phyloP scores from a whole-genome alignment of 2,113 vertebrate species.

The Sclerurus mexicanus region DNA sequence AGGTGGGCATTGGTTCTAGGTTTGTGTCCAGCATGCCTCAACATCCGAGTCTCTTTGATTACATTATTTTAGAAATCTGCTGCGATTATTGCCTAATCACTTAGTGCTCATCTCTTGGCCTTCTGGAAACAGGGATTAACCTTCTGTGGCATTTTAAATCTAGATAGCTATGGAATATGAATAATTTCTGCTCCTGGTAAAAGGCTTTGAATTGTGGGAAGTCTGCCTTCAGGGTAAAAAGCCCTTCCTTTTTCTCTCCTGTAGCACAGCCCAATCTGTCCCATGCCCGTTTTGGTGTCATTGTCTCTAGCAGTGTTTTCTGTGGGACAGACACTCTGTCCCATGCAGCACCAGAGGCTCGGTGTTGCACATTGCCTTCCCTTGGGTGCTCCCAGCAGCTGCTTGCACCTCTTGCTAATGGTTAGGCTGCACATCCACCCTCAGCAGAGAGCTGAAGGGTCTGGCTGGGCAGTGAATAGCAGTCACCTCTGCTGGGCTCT shows the following conservation, averaged over 20 bases:
- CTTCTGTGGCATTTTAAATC: background rate
- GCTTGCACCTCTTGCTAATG: background rate
- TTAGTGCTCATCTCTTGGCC: background rate
- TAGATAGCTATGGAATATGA: background rate
- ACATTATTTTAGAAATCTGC: background rate
- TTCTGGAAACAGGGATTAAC: background rate
- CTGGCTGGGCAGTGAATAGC: background rate
- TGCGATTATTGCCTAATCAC: background rate
- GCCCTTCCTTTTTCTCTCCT: background rate
- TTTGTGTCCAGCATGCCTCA: background rate
- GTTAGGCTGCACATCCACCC: background rate
- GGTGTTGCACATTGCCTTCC: fast-evolving
- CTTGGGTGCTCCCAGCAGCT: fast-evolving
- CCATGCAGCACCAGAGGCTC: background rate
- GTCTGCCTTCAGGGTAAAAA: background rate
- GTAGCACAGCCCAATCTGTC: background rate
- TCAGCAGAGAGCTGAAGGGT: background rate
- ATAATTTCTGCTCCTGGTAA: background rate
- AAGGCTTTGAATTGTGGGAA: background rate
- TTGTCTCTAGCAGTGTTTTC: background rate
- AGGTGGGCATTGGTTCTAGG: background rate
- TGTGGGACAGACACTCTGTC: fast-evolving
- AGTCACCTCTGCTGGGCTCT: background rate
- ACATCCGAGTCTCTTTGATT: background rate
- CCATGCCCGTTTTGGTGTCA: fast-evolving